phyloP scores from a whole-genome alignment of 2,797 vertebrate species.

The Sylvilagus floridanus region DNA sequence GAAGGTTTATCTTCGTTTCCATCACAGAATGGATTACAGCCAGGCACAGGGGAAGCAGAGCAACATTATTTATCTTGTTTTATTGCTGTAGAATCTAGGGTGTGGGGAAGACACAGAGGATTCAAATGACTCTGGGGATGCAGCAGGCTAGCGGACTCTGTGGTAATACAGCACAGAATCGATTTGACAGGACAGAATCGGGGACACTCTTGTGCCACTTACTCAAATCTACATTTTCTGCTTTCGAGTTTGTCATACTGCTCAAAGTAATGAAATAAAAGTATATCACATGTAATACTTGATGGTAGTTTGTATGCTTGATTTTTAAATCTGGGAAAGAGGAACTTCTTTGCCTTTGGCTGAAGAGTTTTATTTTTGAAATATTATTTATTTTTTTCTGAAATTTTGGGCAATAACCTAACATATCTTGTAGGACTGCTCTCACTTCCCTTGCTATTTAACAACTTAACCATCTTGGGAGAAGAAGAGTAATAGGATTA shows the following conservation, averaged over 20 bases:
- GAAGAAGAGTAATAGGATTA: conserved; percentile 17
- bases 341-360: conserved; percentile 23
- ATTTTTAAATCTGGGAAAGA: neutral
- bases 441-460: neutral
- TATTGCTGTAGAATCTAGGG: neutral
- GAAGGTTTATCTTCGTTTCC: neutral
- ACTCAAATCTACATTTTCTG: neutral
- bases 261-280: neutral
- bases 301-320: neutral
- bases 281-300: neutral
- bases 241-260: neutral
- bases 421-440: conserved; percentile 10
- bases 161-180: neutral
- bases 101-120: neutral
- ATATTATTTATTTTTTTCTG: conserved; percentile 43
- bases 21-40: neutral
- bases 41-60: neutral
- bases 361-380: neutral
- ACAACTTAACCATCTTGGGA: neutral
- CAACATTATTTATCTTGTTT: neutral
- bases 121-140: neutral
- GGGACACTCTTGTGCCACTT: neutral
- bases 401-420: neutral
- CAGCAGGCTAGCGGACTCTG: neutral
- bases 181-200: neutral